A percentile compares a stretch with the other conserved stretches of the same genome.
These are phyloP conservation scores for Tanaodytes sp. DNA, from an alignment of 2,888 invertebrate genomes.

Conservation along the genomic window DNA sequence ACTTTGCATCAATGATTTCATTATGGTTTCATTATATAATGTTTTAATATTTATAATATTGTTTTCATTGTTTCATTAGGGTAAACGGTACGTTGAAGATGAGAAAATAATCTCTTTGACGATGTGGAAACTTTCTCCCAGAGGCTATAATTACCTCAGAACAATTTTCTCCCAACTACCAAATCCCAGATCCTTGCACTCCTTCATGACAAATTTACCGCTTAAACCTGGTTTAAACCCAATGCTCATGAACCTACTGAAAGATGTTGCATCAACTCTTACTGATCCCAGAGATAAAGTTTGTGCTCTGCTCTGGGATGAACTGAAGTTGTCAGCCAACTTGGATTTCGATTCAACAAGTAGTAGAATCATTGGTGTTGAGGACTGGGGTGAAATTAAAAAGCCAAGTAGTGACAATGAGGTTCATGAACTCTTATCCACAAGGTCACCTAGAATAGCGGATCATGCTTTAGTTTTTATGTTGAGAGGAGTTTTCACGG, in stretches of 20 bases:
- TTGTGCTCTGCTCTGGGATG: neutral
- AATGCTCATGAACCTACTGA: too few relatives aligned
- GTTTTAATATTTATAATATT: too few relatives aligned
- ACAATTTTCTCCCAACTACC: constrained; percentile 4
- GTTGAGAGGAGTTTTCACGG: neutral
- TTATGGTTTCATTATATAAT: too few relatives aligned
- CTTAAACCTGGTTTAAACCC: too few relatives aligned
- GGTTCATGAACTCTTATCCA: neutral
- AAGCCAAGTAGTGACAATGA: neutral
- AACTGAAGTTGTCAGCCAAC: neutral
- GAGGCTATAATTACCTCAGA: neutral
- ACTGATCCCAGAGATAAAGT: neutral
- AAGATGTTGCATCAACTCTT: neutral
- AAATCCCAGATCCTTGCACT: constrained; percentile 1
- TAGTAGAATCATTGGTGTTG: neutral
- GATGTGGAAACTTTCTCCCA: constrained; percentile 18
- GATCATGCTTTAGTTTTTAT: neutral
- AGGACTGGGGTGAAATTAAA: too few relatives aligned
- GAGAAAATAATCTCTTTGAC: constrained; percentile 19
- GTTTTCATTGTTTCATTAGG: constrained; percentile 13
- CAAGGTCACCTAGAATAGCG: neutral
- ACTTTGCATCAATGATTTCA: too few relatives aligned
- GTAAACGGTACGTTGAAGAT: constrained; percentile 10
- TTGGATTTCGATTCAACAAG: neutral
- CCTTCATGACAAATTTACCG: too few relatives aligned